These are phyloP conservation scores for Pseudomyrmex flavicornis DNA, from an alignment of 1,140 invertebrate genomes.

Conservation along the genomic window DNA sequence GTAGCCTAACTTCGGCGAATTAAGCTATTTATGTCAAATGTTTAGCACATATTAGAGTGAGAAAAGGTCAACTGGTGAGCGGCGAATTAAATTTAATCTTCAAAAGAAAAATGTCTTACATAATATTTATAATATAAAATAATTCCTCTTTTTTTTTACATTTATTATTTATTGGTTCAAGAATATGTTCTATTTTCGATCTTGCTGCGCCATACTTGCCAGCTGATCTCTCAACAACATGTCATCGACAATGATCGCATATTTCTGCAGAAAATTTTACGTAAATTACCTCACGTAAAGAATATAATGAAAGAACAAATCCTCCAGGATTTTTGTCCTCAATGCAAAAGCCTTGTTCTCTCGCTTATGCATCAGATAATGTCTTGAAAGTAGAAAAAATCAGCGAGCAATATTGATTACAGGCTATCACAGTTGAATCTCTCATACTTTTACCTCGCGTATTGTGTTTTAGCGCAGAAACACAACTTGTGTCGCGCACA, in stretches of 20 bases:
- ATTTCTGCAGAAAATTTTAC: background rate
- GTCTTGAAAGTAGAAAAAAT: background rate
- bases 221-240: background rate
- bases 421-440: background rate
- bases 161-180: background rate
- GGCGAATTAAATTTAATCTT: background rate
- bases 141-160: too few species aligned
- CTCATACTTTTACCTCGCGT: background rate
- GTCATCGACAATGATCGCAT: background rate
- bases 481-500: background rate
- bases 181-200: background rate
- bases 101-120: background rate
- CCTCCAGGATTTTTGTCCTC: background rate
- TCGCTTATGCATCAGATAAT: background rate
- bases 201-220: background rate
- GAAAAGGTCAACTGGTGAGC: background rate
- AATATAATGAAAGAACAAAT: background rate
- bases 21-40: constrained; percentile 52
- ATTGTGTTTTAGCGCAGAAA: background rate
- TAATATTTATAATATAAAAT: background rate
- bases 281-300: background rate
- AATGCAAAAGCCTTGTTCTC: background rate
- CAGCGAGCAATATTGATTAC: background rate
- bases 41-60: background rate
- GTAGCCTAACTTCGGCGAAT: background rate